phyloP scores from a whole-genome alignment of 2,113 vertebrate genomes.

The Sigmodon hispidus region DNA sequence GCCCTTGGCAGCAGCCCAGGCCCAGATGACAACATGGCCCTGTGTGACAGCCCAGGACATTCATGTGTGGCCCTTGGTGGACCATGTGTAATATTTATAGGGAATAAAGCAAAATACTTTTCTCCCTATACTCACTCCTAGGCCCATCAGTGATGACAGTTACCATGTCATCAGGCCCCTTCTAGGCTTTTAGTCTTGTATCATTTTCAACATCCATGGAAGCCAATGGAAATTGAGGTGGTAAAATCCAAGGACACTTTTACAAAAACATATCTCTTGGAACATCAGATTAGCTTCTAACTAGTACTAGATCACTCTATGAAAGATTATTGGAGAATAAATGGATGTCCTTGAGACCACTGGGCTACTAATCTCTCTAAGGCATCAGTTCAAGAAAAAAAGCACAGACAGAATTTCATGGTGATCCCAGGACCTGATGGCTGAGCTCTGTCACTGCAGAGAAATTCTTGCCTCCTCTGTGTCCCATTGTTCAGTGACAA shows the following conservation, averaged over 20 bases:
- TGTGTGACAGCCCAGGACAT: neutral
- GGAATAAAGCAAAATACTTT: neutral
- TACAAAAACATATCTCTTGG: slow-evolving; percentile 15
- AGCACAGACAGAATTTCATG: neutral
- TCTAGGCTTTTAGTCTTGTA: neutral
- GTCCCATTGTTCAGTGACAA: neutral
- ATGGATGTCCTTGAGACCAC: neutral
- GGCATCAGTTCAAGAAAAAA: neutral
- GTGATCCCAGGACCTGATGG: neutral
- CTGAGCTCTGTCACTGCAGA: slow-evolving; percentile 24
- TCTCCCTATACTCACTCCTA: neutral
- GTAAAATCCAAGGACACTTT: neutral
- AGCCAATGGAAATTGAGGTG: slow-evolving; percentile 12
- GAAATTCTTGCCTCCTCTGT: neutral
- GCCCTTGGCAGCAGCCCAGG: neutral
- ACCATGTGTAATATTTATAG: neutral
- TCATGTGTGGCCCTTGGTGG: neutral
- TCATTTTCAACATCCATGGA: slow-evolving; percentile 16
- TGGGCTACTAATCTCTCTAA: neutral
- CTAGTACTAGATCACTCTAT: neutral
- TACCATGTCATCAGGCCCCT: neutral
- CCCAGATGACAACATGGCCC: too few species aligned
- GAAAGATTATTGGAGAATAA: neutral
- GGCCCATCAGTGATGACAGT: neutral
- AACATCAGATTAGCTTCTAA: slow-evolving; percentile 37